Evolutionary conservation across 1,140 invertebrate species (phyloP), one percentile per base, ranked within the genome.

Genomic region (Diorhabda sublineata): DNA sequence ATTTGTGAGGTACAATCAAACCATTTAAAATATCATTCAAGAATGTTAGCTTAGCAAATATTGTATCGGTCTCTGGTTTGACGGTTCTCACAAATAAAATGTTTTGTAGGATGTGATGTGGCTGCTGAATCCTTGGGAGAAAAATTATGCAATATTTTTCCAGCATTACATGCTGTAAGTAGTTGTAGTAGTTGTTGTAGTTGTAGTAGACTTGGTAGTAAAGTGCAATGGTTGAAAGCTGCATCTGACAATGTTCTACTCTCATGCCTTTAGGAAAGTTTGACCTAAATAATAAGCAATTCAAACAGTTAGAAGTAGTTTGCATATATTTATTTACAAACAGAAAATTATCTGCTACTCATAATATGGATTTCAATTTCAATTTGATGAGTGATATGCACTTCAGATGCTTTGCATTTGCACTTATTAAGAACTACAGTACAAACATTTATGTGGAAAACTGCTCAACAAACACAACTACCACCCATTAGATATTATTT

Each of bases 1-100:
- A 60, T 72, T 72, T 70, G 56, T 70, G 69, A 70, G 56, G 69
- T 56, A 64, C 62, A 70, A 64, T 70, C 66, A 8, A 73, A 73
- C 42, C 62, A 73, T 11, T 11, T 11, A 11, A 11, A 11, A 11
- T 11, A 11, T 11, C 66, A 69, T 64, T 64, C 67, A 44, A 69
- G 11, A 11, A 11, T 11, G 11, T 11, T 11, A 11, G 11, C 11
- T 11, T 11, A 11, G 11, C 11, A 70, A 70, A 11, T 43, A 64
- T 9, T 42, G 71, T 71, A 63, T 71, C n/a, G 71, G 69, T 67
- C 47, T 72, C 69, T 69, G 71, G 58, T 58, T 72, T 58, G 45
- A 72, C 58, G 71, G 68, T 66, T 72, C 71, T 11, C 45, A 70
- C 45, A 72, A 2, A 58, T 70, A 11, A 72, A 72, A 72, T 45